Conservation (phyloP, 2,888 invertebrate genomes). For the Dasysyrphus tricinctus region DNA sequence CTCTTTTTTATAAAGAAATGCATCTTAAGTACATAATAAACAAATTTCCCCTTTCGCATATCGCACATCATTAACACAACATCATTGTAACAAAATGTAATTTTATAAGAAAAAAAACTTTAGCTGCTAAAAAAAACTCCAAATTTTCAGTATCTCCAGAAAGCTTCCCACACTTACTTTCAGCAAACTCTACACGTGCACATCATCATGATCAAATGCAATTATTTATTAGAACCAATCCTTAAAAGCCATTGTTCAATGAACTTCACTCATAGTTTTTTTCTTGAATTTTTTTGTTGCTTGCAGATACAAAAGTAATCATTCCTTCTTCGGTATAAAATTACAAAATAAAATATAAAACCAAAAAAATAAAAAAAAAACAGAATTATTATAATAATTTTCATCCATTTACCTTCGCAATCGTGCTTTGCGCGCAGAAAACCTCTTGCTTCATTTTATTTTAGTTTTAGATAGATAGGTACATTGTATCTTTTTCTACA, state of each 20-base stretch:
- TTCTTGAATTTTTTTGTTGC: background rate
- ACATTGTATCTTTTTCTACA: background rate
- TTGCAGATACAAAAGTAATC: slow-evolving; percentile 40
- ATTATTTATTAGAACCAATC: slow-evolving; percentile 61
- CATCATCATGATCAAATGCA: slow-evolving; percentile 44
- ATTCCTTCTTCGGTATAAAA: slow-evolving; percentile 20
- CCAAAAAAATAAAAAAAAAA: slow-evolving; percentile 30
- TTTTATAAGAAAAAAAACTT: no score
- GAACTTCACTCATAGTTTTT: slow-evolving; percentile 58
- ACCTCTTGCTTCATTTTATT: slow-evolving; percentile 3
- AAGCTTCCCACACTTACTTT: background rate
- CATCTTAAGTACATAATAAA: no score
- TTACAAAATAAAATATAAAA: slow-evolving; percentile 23
- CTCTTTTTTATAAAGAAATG: no score
- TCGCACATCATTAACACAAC: no score
- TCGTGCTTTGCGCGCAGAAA: slow-evolving; percentile 55
- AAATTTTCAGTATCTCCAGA: no score
- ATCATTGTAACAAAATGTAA: no score
- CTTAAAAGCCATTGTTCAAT: slow-evolving; percentile 61
- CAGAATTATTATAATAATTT: slow-evolving; percentile 71
- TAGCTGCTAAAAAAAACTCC: no score
- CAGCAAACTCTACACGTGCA: slow-evolving; percentile 4
- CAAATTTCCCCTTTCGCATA: no score
- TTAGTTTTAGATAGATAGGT: slow-evolving; percentile 4
- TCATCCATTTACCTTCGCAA: slow-evolving; percentile 66